phyloP scores from a whole-genome alignment of 2,113 vertebrate species.

The Oenanthe oenanthe region DNA sequence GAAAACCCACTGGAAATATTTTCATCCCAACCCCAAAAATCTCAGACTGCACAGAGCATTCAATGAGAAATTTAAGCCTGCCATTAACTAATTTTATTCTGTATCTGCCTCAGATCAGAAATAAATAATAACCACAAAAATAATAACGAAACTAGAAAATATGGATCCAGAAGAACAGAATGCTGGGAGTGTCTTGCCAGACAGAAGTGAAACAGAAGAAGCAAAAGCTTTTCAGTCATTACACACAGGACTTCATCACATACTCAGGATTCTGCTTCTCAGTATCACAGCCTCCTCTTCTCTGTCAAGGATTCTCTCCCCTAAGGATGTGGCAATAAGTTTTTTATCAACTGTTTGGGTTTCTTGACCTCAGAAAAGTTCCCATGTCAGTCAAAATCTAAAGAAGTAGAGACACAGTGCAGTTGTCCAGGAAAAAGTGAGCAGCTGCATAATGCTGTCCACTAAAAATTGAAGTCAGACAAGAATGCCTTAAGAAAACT shows the following conservation, averaged over 20 bases:
- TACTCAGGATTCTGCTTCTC: not conserved
- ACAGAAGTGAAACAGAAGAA: not conserved
- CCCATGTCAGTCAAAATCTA: not conserved
- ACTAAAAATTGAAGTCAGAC: not conserved
- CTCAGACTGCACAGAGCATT: not conserved
- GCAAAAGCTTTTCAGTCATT: not conserved
- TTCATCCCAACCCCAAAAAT: not conserved
- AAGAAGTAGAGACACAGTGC: not conserved
- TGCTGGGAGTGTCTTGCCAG: not conserved
- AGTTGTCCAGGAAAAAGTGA: not conserved
- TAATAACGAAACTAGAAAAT: not conserved
- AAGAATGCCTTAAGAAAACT: not conserved
- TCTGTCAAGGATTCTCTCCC: not conserved
- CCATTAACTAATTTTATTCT: not conserved
- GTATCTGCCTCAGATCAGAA: not conserved
- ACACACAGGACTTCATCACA: not conserved
- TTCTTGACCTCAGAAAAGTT: not conserved
- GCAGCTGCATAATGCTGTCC: not conserved
- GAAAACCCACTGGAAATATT: not conserved
- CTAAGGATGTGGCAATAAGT: not conserved
- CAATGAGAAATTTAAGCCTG: not conserved
- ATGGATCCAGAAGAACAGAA: not conserved
- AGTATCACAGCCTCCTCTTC: not conserved
- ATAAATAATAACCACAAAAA: not conserved
- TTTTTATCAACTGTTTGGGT: not conserved